Evolutionary conservation across 2,797 vertebrate species (phyloP).

Genomic region (Lemur catta): DNA sequence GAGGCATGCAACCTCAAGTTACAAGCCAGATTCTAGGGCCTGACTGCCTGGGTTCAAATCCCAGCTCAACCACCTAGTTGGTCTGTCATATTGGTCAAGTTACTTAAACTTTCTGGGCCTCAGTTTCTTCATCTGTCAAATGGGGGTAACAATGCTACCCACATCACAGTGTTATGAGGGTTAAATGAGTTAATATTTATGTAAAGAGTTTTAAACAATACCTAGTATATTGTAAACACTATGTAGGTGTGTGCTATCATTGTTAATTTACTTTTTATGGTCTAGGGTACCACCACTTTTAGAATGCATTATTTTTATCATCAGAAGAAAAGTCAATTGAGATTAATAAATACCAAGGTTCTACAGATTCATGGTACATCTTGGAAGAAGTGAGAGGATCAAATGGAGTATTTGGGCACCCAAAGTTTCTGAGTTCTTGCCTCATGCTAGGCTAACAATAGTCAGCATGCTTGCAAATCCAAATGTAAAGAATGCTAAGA

Average conservation of each 20-base stretch:
- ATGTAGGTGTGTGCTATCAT: neutral
- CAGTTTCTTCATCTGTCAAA: neutral
- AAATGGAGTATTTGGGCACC: neutral
- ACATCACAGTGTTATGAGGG: neutral
- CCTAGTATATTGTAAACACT: neutral
- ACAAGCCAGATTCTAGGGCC: neutral
- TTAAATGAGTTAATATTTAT: neutral
- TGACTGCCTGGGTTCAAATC: neutral
- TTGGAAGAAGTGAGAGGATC: neutral
- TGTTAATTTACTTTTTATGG: neutral
- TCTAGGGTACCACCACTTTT: neutral
- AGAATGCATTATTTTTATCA: conserved; percentile 9
- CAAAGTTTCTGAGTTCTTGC: neutral
- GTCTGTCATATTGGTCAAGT: neutral
- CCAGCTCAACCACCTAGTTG: neutral
- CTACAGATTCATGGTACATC: neutral
- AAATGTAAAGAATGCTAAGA: neutral
- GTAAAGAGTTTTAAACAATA: neutral
- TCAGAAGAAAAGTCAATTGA: neutral
- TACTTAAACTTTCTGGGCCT: neutral
- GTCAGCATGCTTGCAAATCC: neutral
- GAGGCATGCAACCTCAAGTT: neutral
- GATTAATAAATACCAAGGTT: neutral
- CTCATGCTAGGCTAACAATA: neutral
- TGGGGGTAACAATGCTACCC: neutral